Evolutionary conservation across 2,797 vertebrate species (phyloP).

Genomic region (Lophotriccus pileatus): DNA sequence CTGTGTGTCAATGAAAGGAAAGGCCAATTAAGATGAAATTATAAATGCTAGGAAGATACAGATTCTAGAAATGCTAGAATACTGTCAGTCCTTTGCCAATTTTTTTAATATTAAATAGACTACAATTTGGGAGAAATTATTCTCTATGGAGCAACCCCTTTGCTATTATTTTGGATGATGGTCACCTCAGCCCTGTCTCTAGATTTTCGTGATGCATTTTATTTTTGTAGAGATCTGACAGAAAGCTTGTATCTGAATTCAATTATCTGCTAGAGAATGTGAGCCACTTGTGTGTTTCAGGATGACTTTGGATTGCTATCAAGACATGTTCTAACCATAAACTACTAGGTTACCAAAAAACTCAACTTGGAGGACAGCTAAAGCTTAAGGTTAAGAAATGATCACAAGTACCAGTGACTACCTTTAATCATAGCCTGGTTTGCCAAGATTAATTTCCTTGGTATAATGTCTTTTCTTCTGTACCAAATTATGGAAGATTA

Average conservation of each 20-base stretch:
- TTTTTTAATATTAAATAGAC: neutral
- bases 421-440: constrained; percentile 55
- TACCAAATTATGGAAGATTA: constrained; percentile 56
- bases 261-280: neutral
- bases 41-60: neutral
- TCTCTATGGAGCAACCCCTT: neutral
- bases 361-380: constrained; percentile 7
- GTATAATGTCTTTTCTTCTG: constrained; percentile 33
- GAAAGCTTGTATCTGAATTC: constrained; percentile 13
- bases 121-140: neutral
- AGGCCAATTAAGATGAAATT: neutral
- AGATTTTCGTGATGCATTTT: neutral
- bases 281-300: constrained; percentile 1
- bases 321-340: constrained; percentile 52
- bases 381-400: constrained; percentile 46
- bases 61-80: neutral
- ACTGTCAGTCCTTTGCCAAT: neutral
- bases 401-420: constrained; percentile 57
- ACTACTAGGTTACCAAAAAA: constrained; percentile 42
- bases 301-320: constrained; percentile 39
- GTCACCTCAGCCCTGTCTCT: neutral
- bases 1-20: neutral
- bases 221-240: neutral
- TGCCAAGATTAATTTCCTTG: constrained; percentile 58
- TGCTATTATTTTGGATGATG: rapidly evolving